A percentile compares a stretch with the other conserved stretches of the same genome.
Conservation (phyloP, 2,888 invertebrate genomes). For the Agrochola lota region DNA sequence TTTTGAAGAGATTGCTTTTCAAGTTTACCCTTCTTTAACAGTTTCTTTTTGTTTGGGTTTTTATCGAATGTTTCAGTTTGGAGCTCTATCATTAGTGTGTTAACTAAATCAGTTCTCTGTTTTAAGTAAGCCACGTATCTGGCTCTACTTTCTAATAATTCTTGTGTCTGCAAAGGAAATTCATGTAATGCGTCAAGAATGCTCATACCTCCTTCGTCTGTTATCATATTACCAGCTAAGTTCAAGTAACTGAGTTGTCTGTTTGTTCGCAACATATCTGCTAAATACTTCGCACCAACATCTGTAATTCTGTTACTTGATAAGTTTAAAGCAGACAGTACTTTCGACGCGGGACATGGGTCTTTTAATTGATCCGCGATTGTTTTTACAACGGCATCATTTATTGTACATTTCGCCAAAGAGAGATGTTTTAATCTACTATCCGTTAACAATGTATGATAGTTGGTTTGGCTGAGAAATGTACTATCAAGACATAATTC, state of each 20-base stretch:
- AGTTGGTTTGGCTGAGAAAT: conserved; percentile 72
- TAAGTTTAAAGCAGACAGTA: conserved; percentile 75
- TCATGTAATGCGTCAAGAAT: conserved; percentile 66
- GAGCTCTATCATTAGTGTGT: rapidly evolving
- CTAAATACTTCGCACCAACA: conserved; percentile 72
- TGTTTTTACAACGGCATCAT: conserved; percentile 70
- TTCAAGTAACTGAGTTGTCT: conserved; percentile 78
- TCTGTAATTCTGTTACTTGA: conserved; percentile 80
- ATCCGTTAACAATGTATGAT: conserved; percentile 70
- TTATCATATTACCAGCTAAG: conserved; percentile 76
- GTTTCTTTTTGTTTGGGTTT: background rate
- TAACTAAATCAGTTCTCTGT: background rate
- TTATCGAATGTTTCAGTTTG: background rate
- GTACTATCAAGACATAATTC: conserved; percentile 78
- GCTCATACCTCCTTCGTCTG: conserved; percentile 72
- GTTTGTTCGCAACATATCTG: conserved; percentile 74
- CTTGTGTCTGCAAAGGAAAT: conserved; percentile 56
- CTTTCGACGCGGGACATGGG: conserved; percentile 72
- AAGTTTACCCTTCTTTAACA: rapidly evolving
- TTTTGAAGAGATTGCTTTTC: background rate
- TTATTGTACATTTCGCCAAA: conserved; percentile 76
- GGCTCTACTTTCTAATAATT: background rate
- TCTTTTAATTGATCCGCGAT: conserved; percentile 69
- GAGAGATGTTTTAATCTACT: conserved; percentile 74
- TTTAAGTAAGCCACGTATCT: background rate